These are phyloP conservation scores for Aphelinus atriplicis DNA, from an alignment of 1,140 invertebrate species.

Conservation along the genomic window DNA sequence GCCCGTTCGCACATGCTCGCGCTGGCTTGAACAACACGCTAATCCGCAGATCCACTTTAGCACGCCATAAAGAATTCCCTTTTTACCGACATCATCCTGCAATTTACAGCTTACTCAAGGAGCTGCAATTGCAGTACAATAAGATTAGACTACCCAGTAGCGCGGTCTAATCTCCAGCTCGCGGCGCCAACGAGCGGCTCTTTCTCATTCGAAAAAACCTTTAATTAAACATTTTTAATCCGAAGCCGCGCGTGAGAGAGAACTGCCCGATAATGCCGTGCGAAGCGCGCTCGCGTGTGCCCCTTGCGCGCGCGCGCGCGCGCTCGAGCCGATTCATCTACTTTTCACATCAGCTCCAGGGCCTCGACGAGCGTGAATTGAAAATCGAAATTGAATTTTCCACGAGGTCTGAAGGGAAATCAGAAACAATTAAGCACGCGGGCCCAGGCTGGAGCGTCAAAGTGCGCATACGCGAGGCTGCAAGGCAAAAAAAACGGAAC, in stretches of 20 bases:
- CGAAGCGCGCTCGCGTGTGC: background rate
- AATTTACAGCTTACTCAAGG: background rate
- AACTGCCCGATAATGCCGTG: constrained; percentile 12
- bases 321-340: too few relatives aligned
- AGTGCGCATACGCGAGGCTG: too few relatives aligned
- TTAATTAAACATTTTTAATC: constrained; percentile 34
- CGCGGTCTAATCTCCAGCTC: background rate
- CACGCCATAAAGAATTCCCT: background rate
- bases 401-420: too few relatives aligned
- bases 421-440: too few relatives aligned
- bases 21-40: background rate
- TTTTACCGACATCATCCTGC: background rate
- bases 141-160: constrained; percentile 4
- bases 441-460: too few relatives aligned
- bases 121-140: constrained; percentile 9
- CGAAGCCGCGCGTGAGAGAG: constrained; percentile 15
- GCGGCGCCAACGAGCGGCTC: too few relatives aligned
- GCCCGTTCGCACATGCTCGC: background rate
- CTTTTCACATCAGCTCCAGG: too few relatives aligned
- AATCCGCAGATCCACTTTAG: background rate
- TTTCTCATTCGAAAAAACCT: background rate
- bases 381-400: too few relatives aligned
- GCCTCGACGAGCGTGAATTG: too few relatives aligned
- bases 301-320: background rate
- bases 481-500: too few relatives aligned